These are phyloP conservation scores for Diorhabda sublineata DNA, from an alignment of 1,140 invertebrate genomes.

Conservation along the genomic window DNA sequence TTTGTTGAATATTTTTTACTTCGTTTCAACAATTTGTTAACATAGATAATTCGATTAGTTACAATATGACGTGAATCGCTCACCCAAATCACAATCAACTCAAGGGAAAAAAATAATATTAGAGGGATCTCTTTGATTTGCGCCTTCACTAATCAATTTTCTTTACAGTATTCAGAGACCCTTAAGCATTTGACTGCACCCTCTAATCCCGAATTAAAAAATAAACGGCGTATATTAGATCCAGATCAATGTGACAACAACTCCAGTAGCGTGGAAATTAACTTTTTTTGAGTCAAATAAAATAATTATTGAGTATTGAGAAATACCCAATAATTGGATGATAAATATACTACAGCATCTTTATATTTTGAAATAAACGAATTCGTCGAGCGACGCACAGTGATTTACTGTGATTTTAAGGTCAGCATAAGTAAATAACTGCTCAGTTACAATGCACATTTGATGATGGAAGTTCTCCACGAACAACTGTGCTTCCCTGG, in stretches of 20 bases:
- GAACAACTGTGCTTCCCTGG: too few relatives aligned
- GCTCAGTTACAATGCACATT: too few relatives aligned
- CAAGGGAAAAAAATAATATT: conserved; percentile 3
- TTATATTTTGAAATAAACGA: too few relatives aligned
- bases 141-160: conserved; percentile 1
- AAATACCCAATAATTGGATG: too few relatives aligned
- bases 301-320: too few relatives aligned
- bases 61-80: not conserved
- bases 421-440: too few relatives aligned
- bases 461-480: too few relatives aligned
- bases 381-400: too few relatives aligned
- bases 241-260: conserved; percentile 32
- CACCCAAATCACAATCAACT: not conserved
- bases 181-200: not conserved
- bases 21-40: too few relatives aligned
- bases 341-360: too few relatives aligned
- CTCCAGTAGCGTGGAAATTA: not conserved
- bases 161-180: conserved; percentile 2
- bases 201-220: conserved; percentile 33
- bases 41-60: not conserved
- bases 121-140: not conserved
- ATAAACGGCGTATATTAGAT: conserved; percentile 21
- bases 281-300: too few relatives aligned
- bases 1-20: not conserved
- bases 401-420: too few relatives aligned